Evolutionary conservation across 2,797 vertebrate genomes (phyloP), one percentile per base, ranked within the genome.

Genomic region (Sparidentex hasta): DNA sequence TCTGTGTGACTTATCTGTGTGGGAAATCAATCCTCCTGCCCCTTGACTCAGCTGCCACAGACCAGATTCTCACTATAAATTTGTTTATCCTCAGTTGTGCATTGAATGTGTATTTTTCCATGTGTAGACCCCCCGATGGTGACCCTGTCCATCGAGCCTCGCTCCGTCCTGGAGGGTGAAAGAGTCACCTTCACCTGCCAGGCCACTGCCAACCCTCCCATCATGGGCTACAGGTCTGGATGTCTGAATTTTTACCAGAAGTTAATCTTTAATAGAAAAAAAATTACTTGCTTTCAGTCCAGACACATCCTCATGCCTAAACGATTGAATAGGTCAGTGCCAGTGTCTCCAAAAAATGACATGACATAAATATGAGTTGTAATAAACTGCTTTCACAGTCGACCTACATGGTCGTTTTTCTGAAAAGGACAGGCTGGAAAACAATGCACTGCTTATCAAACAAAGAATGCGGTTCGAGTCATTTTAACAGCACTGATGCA

Each of bases 101-200:
- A 38, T 13, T 41, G 47, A 65, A 43, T 17, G 5, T 62, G 11
- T 62, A 0, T 78, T 5, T 65, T 2, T 78, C 11, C 64, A 1
- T 25, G 0, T 52, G 29, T 82, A 99, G 97, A 99, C 79, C 97
- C 97, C 18, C 98, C 98, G 0, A 97, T 96, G 0, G 98, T 99
- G 81, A 97, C 97, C 1, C 83, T 99, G 87, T 99, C 98, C 86
- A 97, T 98, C 4, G 97, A 99, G 78, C 98, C 98, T 0, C 97
- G 98, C 80, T 98, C 97, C 0, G 98, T 99, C 71, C 96, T 97
- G 85, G 98, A 99, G 86, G 97, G 97, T 0, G 98, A 99, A 83
- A 85, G 96, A 21, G 98, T 99, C 0, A 92, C 96, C 23, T 99
- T 99, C 87, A 98, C 97, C 54, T 99, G 98, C 80, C 94, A 97